phyloP scores from a whole-genome alignment of 2,888 invertebrate species.

The Anoplius nigerrimus region DNA sequence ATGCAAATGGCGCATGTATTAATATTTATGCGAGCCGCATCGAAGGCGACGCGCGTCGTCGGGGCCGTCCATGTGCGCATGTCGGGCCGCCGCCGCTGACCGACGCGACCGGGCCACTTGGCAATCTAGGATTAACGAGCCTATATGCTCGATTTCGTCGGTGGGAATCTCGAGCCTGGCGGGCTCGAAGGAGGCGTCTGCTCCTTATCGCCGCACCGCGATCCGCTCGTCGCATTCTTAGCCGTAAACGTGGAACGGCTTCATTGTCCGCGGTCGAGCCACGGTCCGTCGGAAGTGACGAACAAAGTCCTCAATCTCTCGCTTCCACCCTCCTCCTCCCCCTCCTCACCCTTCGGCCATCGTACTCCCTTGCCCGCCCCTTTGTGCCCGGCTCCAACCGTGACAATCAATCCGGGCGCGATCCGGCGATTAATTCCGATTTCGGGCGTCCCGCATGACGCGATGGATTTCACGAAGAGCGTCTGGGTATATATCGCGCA shows the following conservation, averaged over 20 bases:
- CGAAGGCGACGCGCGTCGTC: slow-evolving; percentile 6
- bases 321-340: too few relatives aligned
- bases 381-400: too few relatives aligned
- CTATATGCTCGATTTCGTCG: background rate
- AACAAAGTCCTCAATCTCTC: background rate
- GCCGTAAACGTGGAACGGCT: too few relatives aligned
- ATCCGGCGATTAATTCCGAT: slow-evolving; percentile 43
- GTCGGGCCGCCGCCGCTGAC: background rate
- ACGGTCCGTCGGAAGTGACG: too few relatives aligned
- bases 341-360: too few relatives aligned
- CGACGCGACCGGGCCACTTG: background rate
- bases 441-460: slow-evolving; percentile 39
- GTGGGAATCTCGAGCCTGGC: background rate
- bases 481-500: slow-evolving; percentile 29
- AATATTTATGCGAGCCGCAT: background rate
- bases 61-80: background rate
- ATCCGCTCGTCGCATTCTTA: too few relatives aligned
- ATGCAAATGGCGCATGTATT: too few relatives aligned
- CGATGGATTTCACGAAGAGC: slow-evolving; percentile 43
- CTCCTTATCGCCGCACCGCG: background rate
- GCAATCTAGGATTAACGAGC: too few relatives aligned
- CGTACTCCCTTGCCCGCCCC: too few relatives aligned
- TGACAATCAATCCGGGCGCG: too few relatives aligned
- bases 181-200: slow-evolving; percentile 13
- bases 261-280: too few relatives aligned